Evolutionary conservation across 1,140 invertebrate species (phyloP).

Genomic region (Polyergus mexicanus): DNA sequence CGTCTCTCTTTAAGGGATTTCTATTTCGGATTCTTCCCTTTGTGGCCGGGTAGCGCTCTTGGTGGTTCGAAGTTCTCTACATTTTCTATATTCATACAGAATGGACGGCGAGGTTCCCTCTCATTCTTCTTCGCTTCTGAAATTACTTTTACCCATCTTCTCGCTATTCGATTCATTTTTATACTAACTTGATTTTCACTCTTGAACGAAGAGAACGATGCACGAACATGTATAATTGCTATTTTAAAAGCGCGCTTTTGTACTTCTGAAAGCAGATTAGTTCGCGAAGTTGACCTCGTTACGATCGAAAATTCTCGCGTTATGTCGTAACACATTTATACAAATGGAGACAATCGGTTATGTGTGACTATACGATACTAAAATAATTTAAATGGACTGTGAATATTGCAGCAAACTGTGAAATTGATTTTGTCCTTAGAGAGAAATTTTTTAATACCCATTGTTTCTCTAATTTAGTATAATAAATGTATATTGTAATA

Average conservation of each 20-base stretch:
- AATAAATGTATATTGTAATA: background rate
- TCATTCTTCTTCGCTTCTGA: constrained; percentile 47
- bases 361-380: background rate
- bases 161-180: constrained; percentile 38
- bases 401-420: background rate
- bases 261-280: background rate
- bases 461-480: background rate
- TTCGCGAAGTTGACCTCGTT: background rate
- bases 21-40: constrained; percentile 50
- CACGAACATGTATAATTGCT: constrained; percentile 52
- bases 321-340: constrained; percentile 15
- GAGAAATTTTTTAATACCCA: background rate
- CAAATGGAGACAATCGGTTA: background rate
- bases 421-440: background rate
- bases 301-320: background rate
- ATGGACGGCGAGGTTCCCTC: constrained; percentile 33
- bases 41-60: constrained; percentile 13
- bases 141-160: constrained; percentile 42
- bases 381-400: background rate
- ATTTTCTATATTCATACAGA: constrained; percentile 57
- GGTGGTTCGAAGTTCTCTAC: constrained; percentile 34
- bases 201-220: constrained; percentile 36
- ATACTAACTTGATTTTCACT: constrained; percentile 53
- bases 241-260: constrained; percentile 40
- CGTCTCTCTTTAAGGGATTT: constrained; percentile 57